A percentile compares a stretch with the other conserved stretches of the same genome.
Evolutionary conservation across 2,797 vertebrate genomes (phyloP).

Genomic region (Rachycentron canadum): DNA sequence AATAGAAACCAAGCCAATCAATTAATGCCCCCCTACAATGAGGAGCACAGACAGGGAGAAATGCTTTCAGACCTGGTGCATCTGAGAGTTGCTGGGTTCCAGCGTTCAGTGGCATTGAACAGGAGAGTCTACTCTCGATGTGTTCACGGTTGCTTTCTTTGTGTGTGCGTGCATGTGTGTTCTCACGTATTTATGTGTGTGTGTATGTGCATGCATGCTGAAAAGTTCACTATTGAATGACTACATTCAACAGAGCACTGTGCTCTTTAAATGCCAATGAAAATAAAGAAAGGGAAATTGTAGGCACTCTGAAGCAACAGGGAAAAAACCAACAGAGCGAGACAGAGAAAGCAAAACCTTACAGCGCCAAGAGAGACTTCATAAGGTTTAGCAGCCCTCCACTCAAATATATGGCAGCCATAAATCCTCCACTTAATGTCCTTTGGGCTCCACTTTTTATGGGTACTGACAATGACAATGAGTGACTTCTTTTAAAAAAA

Average conservation of each 20-base stretch:
- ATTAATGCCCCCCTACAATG: slow-evolving; percentile 74
- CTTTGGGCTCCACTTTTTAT: slow-evolving; percentile 82
- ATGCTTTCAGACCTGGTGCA: slow-evolving; percentile 74
- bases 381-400: slow-evolving; percentile 82
- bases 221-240: slow-evolving; percentile 80
- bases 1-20: slow-evolving; percentile 80
- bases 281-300: slow-evolving; percentile 84
- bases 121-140: slow-evolving; percentile 62
- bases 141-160: slow-evolving; percentile 67
- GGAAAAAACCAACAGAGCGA: slow-evolving; percentile 80
- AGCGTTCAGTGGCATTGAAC: slow-evolving; percentile 69
- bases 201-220: slow-evolving; percentile 48
- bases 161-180: slow-evolving; percentile 56
- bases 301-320: slow-evolving; percentile 80
- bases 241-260: slow-evolving; percentile 74
- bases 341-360: slow-evolving; percentile 82
- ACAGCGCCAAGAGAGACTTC: slow-evolving; percentile 81
- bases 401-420: slow-evolving; percentile 82
- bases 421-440: slow-evolving; percentile 86
- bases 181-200: slow-evolving; percentile 55
- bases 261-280: slow-evolving; percentile 83
- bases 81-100: slow-evolving; percentile 70
- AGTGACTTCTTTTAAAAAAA: slow-evolving; percentile 71
- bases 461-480: slow-evolving; percentile 77
- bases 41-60: slow-evolving; percentile 62